Conservation (phyloP, 2,797 vertebrate species). For the Enteromius afrohamiltoni region DNA sequence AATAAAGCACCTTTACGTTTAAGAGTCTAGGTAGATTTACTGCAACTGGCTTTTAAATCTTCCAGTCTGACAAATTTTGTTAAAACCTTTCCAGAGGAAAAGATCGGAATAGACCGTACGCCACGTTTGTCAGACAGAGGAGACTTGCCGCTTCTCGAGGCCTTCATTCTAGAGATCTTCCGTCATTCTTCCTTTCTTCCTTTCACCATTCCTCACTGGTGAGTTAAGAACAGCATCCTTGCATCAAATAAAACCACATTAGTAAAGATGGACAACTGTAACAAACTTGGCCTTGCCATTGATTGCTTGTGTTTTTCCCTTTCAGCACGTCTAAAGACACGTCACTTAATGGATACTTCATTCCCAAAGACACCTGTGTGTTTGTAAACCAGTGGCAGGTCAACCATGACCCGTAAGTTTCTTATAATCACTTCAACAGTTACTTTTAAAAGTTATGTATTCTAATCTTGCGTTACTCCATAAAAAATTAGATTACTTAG, state of each 20-base stretch:
- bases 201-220: conserved; percentile 94
- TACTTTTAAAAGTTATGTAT: too few species aligned
- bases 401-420: conserved; percentile 92
- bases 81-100: conserved; percentile 71
- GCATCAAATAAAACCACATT: neutral
- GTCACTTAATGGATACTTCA: conserved; percentile 85
- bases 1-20: neutral
- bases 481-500: too few species aligned
- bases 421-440: neutral
- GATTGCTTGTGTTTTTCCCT: conserved; percentile 16
- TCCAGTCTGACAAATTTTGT: neutral
- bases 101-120: conserved; percentile 75
- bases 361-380: conserved; percentile 89
- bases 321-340: conserved; percentile 85
- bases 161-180: conserved; percentile 87
- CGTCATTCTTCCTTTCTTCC: conserved; percentile 88
- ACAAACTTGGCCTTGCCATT: neutral
- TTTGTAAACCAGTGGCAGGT: conserved; percentile 97
- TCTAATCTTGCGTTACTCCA: too few species aligned
- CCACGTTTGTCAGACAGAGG: conserved; percentile 79
- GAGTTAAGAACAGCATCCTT: conserved; percentile 33
- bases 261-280: too few species aligned
- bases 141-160: conserved; percentile 80
- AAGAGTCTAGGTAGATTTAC: too few species aligned
- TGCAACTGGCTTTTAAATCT: conserved; percentile 7